phyloP scores from a whole-genome alignment of 2,797 vertebrate genomes.

The Catharus ustulatus region DNA sequence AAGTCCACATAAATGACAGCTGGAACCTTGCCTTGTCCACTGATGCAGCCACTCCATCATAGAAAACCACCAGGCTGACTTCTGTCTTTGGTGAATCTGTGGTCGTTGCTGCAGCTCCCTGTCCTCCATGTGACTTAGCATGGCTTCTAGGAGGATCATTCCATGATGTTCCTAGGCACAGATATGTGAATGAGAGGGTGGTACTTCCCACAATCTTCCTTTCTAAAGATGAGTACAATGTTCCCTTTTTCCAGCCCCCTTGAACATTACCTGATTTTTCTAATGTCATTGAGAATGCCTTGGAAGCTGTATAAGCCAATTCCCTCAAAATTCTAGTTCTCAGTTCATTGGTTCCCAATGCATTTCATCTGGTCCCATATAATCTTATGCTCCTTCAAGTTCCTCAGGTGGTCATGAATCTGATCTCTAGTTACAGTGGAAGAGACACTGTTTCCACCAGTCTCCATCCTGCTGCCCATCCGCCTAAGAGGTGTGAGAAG shows the following conservation, averaged over 20 bases:
- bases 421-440: background rate
- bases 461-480: no score
- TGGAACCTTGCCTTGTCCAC: background rate
- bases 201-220: background rate
- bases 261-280: background rate
- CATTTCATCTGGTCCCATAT: background rate
- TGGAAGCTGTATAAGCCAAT: background rate
- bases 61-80: background rate
- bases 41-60: background rate
- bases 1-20: background rate
- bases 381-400: background rate
- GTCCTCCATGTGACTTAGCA: background rate
- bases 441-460: background rate
- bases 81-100: background rate
- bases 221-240: background rate
- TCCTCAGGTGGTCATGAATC: background rate
- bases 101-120: background rate
- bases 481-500: background rate
- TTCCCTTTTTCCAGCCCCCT: background rate
- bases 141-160: background rate
- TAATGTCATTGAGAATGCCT: background rate
- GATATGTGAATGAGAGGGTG: background rate
- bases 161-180: background rate
- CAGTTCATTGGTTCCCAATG: background rate
- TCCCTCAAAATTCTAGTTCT: background rate